Evolutionary conservation across 2,888 invertebrate genomes (phyloP), one percentile per base, ranked within the genome.

Genomic region (Sclerodermus sp.): DNA sequence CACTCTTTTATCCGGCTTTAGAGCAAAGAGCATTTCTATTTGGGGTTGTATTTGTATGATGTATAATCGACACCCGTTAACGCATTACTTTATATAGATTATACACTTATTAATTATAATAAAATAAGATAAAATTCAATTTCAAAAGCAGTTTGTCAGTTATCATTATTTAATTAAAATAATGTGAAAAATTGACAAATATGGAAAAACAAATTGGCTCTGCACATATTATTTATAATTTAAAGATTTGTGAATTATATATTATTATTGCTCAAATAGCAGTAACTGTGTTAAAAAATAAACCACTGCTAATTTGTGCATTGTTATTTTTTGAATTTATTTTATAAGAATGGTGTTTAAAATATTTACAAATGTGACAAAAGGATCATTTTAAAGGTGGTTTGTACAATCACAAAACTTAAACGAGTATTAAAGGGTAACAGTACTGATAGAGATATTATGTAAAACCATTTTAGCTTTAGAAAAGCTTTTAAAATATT

Each of bases 1-100:
- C 45, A 59, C 57, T 62, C 8, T 12, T 57, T 55, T 62, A 54
- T 51, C 47, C 50, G 58, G 68, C 67, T 70, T 65, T 71, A 68
- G 66, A 64, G 60, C 63, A 65, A 60, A 55, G 66, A 67, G 70
- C 69, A 73, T 74, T 73, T 73, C 62, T 62, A 67, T 68, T 63
- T 64, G 60, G 61, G 63, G 65, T 64, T 70, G 61, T 68, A 70
- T 64, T 68, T 68, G 60, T 68, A 66, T 51, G 48, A 63, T 67
- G 66, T 56, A 64, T 60, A 58, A 66, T 53, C 58, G 45, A 57
- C 49, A 56, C 57, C 58, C 62, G 52, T 51, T 47, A 51, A 46
- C 38, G 44, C 47, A 66, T 52, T 62, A 55, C 51, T 54, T 61
- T 56, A 43, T 59, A 57, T 62, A 59, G 57, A 53, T 53, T 53